phyloP scores from a whole-genome alignment of 2,113 vertebrate genomes.

The Sander vitreus region DNA sequence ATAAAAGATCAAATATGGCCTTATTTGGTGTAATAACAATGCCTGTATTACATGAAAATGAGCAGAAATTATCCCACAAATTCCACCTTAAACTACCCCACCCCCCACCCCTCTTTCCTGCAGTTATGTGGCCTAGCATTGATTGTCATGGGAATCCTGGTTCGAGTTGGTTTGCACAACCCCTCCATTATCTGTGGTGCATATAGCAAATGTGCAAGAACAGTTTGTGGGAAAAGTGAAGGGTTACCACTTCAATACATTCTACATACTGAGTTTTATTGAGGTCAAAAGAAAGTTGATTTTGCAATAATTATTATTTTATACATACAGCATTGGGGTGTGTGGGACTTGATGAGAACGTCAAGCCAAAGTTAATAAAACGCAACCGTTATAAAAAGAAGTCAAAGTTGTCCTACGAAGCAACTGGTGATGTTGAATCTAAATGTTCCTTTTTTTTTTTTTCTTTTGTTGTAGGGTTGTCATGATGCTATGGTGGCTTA shows the following conservation, averaged over 20 bases:
- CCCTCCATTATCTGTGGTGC: constrained; percentile 2
- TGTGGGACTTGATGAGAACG: neutral
- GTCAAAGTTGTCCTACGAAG: neutral
- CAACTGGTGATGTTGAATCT: neutral
- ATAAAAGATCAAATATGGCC: neutral
- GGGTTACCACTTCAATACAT: neutral
- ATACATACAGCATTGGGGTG: neutral
- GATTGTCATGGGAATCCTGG: constrained; percentile 85
- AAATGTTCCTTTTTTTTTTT: neutral
- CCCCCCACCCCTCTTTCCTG: neutral
- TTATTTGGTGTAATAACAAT: neutral
- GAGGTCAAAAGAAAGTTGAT: neutral
- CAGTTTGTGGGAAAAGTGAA: neutral
- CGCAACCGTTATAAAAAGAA: neutral
- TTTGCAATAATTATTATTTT: neutral
- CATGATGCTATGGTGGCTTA: constrained; percentile 59
- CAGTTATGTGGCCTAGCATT: constrained; percentile 90
- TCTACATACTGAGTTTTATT: neutral
- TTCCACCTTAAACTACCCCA: neutral
- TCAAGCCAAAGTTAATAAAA: neutral
- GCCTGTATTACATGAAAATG: neutral
- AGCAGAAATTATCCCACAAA: neutral
- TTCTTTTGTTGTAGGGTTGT: constrained; percentile 85
- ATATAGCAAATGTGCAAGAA: neutral
- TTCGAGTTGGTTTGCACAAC: constrained; percentile 79